These are phyloP conservation scores for Pandemis corylana DNA, from an alignment of 2,888 invertebrate species.

Conservation along the genomic window DNA sequence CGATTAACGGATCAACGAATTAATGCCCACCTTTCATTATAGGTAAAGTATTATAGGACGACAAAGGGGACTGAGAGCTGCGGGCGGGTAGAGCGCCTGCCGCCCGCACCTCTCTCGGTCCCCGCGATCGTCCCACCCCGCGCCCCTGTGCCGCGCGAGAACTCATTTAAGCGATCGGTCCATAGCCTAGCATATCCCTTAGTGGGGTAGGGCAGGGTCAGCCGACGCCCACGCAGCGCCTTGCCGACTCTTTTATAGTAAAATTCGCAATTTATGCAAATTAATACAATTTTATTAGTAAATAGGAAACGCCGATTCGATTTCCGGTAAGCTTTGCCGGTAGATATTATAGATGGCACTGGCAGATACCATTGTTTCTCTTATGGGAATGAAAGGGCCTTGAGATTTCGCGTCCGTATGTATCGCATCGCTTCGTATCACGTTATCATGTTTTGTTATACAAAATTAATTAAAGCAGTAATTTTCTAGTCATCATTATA, in stretches of 20 bases:
- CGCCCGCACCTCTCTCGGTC: too few species aligned
- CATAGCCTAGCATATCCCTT: slow-evolving; percentile 11
- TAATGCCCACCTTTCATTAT: too few species aligned
- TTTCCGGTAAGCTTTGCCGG: slow-evolving; percentile 47
- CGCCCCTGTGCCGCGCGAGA: too few species aligned
- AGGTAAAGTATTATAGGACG: too few species aligned
- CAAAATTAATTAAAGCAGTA: too few species aligned
- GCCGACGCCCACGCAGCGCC: slow-evolving; percentile 57
- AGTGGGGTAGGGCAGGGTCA: slow-evolving; percentile 26
- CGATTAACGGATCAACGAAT: too few species aligned
- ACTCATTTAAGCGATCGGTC: too few species aligned
- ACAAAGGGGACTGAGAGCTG: too few species aligned
- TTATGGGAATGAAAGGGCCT: slow-evolving; percentile 19
- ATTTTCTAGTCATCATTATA: too few species aligned
- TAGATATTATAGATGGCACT: slow-evolving; percentile 33
- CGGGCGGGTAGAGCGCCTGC: too few species aligned
- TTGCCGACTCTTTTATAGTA: slow-evolving; percentile 50
- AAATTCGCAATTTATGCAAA: slow-evolving; percentile 52
- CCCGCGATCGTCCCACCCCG: too few species aligned
- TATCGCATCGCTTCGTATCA: neutral
- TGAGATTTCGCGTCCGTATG: slow-evolving; percentile 8
- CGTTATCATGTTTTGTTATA: too few species aligned
- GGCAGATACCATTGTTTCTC: slow-evolving; percentile 25
- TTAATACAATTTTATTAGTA: slow-evolving; percentile 50
- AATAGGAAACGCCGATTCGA: slow-evolving; percentile 48